Evolutionary conservation across 2,888 invertebrate species (phyloP), one percentile per base, ranked within the genome.

Genomic region (Agrenia bidenticulata): DNA sequence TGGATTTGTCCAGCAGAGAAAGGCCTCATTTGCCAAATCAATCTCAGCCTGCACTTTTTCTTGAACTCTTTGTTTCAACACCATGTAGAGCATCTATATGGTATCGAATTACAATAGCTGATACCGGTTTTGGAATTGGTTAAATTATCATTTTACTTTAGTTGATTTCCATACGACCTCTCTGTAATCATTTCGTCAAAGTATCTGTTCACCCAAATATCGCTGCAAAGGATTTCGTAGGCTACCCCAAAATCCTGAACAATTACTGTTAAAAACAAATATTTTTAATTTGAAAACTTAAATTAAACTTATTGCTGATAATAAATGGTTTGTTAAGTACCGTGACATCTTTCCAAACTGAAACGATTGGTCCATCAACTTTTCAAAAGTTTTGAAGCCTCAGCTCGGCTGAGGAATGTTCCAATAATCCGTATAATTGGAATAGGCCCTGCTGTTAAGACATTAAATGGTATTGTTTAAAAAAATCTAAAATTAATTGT

Each of bases 181-280:
- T 63, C 56, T 24, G 51, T 39, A 42, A 63, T 58, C 15, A 17
- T 50, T n/a, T 50, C 27, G 26, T 63, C 63, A 39, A 17, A 63
- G 19, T 37, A 13, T 11, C 63, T 57, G 51, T 58, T 50, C 2
- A 63, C 58, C 63, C 63, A 63, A 19, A 39, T 17, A 11, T 63
- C 63, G 23, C 63, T 58, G 26, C 45, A 50, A 9, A 63, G 19
- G 17, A 63, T 49, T 5, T 63, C 57, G 39, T 63, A 57, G 23
- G 27, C 41, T 1, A 57, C 26, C 21, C 50, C 50, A 13, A 17
- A 41, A 24, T 63, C 63, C 13, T 63, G 32, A 2, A 63, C 51
- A 21, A 63, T 23, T 2, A 63, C 63, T 63, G 50, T 23, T n/a
- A 57, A 41, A 51, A 23, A 24, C 7, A 32, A 32, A 32, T 32